These are phyloP conservation scores for Coregonus sp. DNA, from an alignment of 2,797 vertebrate genomes.

Conservation along the genomic window DNA sequence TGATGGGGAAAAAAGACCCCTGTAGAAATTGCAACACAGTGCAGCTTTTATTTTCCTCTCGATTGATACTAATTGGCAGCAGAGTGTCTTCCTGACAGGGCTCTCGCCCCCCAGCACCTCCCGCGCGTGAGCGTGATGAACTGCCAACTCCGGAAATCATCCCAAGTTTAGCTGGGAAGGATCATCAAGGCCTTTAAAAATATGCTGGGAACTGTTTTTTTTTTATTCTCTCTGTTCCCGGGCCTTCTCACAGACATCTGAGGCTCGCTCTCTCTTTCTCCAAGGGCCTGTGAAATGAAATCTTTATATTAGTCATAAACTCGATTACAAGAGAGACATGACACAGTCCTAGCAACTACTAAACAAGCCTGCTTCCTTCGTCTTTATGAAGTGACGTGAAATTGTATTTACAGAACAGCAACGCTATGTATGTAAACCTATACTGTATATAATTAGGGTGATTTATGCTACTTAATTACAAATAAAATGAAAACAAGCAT, in stretches of 20 bases:
- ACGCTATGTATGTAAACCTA: neutral
- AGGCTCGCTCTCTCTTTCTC: slow-evolving; percentile 22
- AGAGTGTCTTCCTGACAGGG: slow-evolving; percentile 54
- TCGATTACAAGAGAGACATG: slow-evolving; percentile 30
- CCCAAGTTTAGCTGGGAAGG: slow-evolving; percentile 62
- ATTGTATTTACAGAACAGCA: neutral
- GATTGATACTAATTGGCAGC: slow-evolving; percentile 75
- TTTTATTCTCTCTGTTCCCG: neutral
- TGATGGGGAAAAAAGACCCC: slow-evolving; percentile 1
- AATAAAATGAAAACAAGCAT: slow-evolving; percentile 22
- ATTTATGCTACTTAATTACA: slow-evolving; percentile 18
- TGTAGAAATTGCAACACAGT: slow-evolving; percentile 51
- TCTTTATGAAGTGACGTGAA: slow-evolving; percentile 8
- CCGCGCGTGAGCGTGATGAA: slow-evolving; percentile 56
- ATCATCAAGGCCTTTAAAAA: slow-evolving; percentile 66
- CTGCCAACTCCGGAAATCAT: slow-evolving; percentile 70
- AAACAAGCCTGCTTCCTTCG: slow-evolving; percentile 19
- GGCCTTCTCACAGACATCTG: slow-evolving; percentile 42
- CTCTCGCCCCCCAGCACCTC: slow-evolving; percentile 60
- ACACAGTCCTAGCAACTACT: slow-evolving; percentile 1
- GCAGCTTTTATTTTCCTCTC: slow-evolving; percentile 59
- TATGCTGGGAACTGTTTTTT: slow-evolving; percentile 24
- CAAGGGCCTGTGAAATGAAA: slow-evolving; percentile 27
- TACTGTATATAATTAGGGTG: slow-evolving; percentile 32
- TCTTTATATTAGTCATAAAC: slow-evolving; percentile 36